Base-by-base conservation (phyloP, 2,113 vertebrate genomes). In the Potamarius usumacintae region DNA sequence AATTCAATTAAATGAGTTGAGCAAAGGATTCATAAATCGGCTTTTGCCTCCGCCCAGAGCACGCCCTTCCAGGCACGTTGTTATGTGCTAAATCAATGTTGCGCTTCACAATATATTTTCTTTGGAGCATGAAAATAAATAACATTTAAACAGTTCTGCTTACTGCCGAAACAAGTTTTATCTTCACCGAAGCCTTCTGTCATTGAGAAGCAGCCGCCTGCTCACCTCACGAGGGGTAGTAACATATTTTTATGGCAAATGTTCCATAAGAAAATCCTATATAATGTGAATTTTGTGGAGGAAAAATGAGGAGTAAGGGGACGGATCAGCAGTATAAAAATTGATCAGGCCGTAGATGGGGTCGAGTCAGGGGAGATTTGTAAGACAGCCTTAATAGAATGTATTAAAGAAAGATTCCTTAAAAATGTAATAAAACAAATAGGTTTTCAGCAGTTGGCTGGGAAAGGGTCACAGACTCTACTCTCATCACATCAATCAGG, bases 91-190 rank as follows among this genome's bases (percentile, higher is more conserved):
- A 99, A 99, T 99, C 98, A 99, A 97, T 98, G 97, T 97, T 96
- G 95, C 96, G 95, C 97, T 98, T 99, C 97, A 98, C 98, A 97
- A 98, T 99, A 98, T 97, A 99, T 99, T 99, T 99, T 97, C 97
- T 97, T 98, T 96, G 97, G 96, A 97, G 96, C 97, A 98, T 98
- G 97, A 98, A 99, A 99, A 99, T 99, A 99, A 99, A 99, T 99
- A 99, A 99, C 97, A 99, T 99, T 99, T 99, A 99, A 99, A 99
- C 97, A 99, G 97, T 99, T 99, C 98, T 99, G 98, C 98, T 99
- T 98, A 99, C 97, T 95, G 94, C 97, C 96, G 98, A 98, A 98
- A 97, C 97, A 98, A 97, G 98, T 99, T 97, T 98, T 95, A 97
- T 97, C 97, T 97, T 95, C 96, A 95, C 94, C 91, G 91, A 96